phyloP scores from a whole-genome alignment of 2,888 invertebrate genomes.

The Lasioglossum calceatum region DNA sequence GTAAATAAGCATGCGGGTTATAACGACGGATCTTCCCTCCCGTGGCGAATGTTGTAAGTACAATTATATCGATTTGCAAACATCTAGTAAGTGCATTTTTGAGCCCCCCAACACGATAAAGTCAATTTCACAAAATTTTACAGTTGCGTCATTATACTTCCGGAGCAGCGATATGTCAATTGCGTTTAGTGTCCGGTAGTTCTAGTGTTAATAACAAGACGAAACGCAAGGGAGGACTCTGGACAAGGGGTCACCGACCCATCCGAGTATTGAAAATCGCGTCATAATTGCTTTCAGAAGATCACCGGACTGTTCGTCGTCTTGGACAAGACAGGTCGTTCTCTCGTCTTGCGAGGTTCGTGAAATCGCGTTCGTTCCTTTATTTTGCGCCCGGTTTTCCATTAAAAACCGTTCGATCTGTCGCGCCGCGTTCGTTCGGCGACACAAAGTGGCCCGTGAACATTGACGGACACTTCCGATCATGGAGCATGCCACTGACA shows the following conservation, averaged over 20 bases:
- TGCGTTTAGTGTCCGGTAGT: no score
- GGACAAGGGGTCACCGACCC: background rate
- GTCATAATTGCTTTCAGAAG: constrained; percentile 22
- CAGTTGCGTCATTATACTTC: no score
- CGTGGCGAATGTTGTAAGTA: no score
- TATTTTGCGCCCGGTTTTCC: constrained; percentile 19
- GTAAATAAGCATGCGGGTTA: no score
- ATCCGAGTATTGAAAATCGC: constrained; percentile 10
- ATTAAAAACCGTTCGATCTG: constrained; percentile 44
- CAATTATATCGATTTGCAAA: no score
- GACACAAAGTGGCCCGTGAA: background rate
- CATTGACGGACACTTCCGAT: constrained; percentile 19
- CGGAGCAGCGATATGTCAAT: no score
- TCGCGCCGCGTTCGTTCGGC: background rate
- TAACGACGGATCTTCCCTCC: no score
- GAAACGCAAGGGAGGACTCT: background rate
- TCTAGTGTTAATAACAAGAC: background rate
- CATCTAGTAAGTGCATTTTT: no score
- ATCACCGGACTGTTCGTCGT: constrained; percentile 21
- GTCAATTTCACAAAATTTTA: no score
- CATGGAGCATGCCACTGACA: constrained; percentile 1
- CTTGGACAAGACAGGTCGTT: background rate
- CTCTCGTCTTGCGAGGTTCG: no score
- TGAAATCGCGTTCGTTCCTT: constrained; percentile 17
- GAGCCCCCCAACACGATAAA: no score